Evolutionary conservation across 2,113 vertebrate genomes (phyloP), one percentile per base, ranked within the genome.

Genomic region (Apodemus speciosus): DNA sequence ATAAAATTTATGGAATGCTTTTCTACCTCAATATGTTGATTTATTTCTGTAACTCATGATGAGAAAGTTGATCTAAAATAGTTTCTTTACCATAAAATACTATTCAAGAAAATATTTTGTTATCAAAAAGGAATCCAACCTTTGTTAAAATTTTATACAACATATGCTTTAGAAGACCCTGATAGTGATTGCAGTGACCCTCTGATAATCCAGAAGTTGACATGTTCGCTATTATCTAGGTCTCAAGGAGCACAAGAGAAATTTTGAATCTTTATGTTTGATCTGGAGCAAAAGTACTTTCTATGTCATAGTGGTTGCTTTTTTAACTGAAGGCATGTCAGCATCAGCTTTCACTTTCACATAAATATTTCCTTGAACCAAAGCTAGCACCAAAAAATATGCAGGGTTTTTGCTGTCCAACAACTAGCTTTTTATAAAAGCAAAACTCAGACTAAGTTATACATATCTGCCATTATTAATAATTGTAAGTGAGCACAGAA

Each of bases 381-480:
- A 32, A 90, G 4, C 13, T 81, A 38, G 6, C 56, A 15, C 51
- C 69, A 20, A 75, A 6, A 25, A 40, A 62, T 15, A 23, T 21
- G 1, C 51, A 56, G 3, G 30, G 32, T 13, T 46, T 20, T 49
- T 88, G 7, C 35, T 86, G 7, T 21, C 7, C 58, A 9, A 51
- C 4, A 77, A 38, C 49, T 0, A 9, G 0, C 35, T 90, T 93
- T 49, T 43, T 85, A 53, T 53, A 10, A 88, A 88, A 92, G 40
- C 43, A 90, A 93, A 90, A 58, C n/a, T 40, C 32, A 86, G 16
- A 56, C 43, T 84, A 75, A 71, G 51, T 76, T 83, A 43, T 88
- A 35, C 1, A 49, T 7, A 51, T 27, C 32, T 5, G 15, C 16
- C 60, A 9, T 25, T 64, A 75, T 77, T 32, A 51, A 32, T 51